These are phyloP conservation scores for Zophobas atratus DNA, from an alignment of 1,140 invertebrate species.

Conservation along the genomic window DNA sequence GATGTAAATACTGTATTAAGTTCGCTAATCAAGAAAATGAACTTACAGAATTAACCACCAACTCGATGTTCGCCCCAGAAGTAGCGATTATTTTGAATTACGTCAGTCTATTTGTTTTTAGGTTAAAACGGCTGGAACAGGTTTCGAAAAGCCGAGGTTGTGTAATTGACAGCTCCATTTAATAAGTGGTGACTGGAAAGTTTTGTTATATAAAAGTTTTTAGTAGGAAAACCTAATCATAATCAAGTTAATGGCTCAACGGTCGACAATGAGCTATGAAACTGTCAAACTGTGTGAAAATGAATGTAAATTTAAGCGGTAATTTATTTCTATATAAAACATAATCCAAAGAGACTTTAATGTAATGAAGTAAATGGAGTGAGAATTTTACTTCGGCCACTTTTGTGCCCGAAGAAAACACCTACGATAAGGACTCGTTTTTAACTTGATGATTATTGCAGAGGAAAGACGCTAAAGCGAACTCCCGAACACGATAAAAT, in stretches of 20 bases:
- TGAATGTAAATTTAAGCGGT: slow-evolving; percentile 21
- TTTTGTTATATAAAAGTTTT: slow-evolving; percentile 31
- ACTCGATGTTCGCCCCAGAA: not conserved
- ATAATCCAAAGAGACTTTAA: slow-evolving; percentile 17
- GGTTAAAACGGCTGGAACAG: not conserved
- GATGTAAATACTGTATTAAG: slow-evolving; percentile 31
- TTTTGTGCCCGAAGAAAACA: slow-evolving; percentile 4
- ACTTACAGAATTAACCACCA: slow-evolving; percentile 12
- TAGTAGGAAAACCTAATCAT: slow-evolving; percentile 20
- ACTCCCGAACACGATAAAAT: not conserved
- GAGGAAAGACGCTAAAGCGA: not conserved
- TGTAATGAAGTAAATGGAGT: slow-evolving; percentile 19
- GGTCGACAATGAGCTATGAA: slow-evolving; percentile 17
- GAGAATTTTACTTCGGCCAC: slow-evolving; percentile 5
- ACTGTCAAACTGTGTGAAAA: slow-evolving; percentile 15
- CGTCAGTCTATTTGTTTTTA: not conserved
- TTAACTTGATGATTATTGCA: slow-evolving; percentile 8
- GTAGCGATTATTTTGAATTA: not conserved
- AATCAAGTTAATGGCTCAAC: slow-evolving; percentile 20
- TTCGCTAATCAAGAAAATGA: slow-evolving; percentile 33
- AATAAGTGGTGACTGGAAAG: slow-evolving; percentile 14
- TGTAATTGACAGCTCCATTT: slow-evolving; percentile 13
- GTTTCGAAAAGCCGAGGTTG: not conserved
- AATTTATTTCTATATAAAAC: slow-evolving; percentile 12
- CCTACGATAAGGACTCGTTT: slow-evolving; percentile 4